Evolutionary conservation across 2,888 invertebrate genomes (phyloP).

Genomic region (Cheilosia impressa): DNA sequence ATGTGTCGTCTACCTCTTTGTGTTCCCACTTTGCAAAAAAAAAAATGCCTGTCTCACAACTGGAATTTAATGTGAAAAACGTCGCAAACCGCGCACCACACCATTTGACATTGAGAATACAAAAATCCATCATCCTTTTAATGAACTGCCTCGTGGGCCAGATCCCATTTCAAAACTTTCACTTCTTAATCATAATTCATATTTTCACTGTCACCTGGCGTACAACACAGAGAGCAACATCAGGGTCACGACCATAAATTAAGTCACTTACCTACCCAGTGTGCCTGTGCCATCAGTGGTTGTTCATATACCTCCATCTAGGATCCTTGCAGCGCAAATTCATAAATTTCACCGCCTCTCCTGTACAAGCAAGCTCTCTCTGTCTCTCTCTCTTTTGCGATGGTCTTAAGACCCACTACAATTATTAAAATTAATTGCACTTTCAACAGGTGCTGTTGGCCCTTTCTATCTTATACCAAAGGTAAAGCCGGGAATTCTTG

Average conservation of each 20-base stretch:
- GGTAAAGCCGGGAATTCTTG: constrained; percentile 17
- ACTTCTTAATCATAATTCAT: constrained; percentile 11
- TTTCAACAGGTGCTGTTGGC: constrained; percentile 59
- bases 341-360: constrained; percentile 44
- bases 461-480: not conserved
- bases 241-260: constrained; percentile 62
- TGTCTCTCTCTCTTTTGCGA: not conserved
- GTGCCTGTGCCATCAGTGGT: not conserved
- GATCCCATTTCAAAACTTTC: constrained; percentile 20
- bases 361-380: not conserved
- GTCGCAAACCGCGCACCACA: not conserved
- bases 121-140: constrained; percentile 5
- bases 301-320: no score
- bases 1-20: no score
- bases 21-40: no score
- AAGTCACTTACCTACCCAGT: constrained; percentile 34
- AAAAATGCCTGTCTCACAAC: no score
- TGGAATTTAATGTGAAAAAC: not conserved
- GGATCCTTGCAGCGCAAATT: constrained; percentile 18
- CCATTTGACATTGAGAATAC: not conserved
- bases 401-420: constrained; percentile 45
- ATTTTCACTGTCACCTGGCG: constrained; percentile 18
- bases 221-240: constrained; percentile 8
- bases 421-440: constrained; percentile 73
- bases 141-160: constrained; percentile 16